Base-by-base conservation (phyloP, 2,797 vertebrate species). In the Alcedo quadribrachys region DNA sequence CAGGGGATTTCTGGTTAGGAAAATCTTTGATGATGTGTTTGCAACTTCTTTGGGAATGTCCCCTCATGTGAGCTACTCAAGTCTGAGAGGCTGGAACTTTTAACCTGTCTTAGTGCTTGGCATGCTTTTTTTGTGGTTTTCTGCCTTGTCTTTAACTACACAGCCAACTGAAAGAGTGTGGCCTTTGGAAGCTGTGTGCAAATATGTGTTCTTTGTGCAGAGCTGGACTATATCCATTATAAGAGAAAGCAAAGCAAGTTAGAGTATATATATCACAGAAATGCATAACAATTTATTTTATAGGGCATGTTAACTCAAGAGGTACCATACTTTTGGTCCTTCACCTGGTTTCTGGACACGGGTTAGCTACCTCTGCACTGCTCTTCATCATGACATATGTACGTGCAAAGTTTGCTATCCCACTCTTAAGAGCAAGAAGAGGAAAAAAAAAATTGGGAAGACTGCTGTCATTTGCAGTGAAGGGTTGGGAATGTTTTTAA, bases 231-330 rank as follows among this genome's bases (percentile, higher is more conserved):
- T 24, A 66, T 51, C 66, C 48, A 48, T 55, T 78, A 8, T n/a
- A 55, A 78, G 87, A 90, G 40, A 87, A 43, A 93, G 85, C 78
- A 91, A 66, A 94, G 62, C 58, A 60, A 88, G 77, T 78, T 87
- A 22, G 58, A 85, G 87, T 58, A 35, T 70, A 48, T 66, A 40
- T 15, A 45, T 83, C 22, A 69, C 30, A 76, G 80, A 85, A 92
- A 71, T 27, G 15, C 6, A 0, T 69, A 40, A 46, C 9, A 8
- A 37, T 68, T 89, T 80, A 57, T 77, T 80, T 89, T 77, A 37
- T 57, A 61, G 42, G 30, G 21, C 53, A 3, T 5, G 5, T 85
- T 92, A 87, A 81, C 82, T 78, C 42, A 20, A 63, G 58, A 78
- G 54, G n/a, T 65, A 25, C 76, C 37, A 15, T 58, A 35, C 20